These are phyloP conservation scores for Bombus vancouverensis DNA, from an alignment of 1,140 invertebrate species.

Conservation along the genomic window DNA sequence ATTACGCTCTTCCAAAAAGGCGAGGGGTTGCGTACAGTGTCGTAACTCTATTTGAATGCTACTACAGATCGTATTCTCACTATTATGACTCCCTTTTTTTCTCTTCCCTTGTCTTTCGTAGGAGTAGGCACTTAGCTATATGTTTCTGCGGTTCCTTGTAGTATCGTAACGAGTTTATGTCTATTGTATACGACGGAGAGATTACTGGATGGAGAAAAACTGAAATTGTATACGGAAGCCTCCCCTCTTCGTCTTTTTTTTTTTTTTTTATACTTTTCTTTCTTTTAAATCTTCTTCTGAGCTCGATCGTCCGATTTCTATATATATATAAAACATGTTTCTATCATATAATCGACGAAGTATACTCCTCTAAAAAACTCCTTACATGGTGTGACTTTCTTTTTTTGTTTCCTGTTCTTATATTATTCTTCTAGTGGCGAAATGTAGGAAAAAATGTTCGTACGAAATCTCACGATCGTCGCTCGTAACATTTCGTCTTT, in stretches of 20 bases:
- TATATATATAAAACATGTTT: background rate
- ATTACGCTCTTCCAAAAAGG: constrained; percentile 59
- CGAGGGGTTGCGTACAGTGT: constrained; percentile 47
- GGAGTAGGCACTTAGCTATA: constrained; percentile 80
- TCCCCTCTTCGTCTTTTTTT: constrained; percentile 28
- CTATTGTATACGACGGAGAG: constrained; percentile 56
- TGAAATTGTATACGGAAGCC: constrained; percentile 46
- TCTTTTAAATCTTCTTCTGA: background rate
- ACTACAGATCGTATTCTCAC: constrained; percentile 56
- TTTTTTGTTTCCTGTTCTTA: background rate
- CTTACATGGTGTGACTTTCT: background rate
- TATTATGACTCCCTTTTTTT: constrained; percentile 49
- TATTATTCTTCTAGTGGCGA: constrained; percentile 2
- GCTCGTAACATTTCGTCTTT: constrained; percentile 1
- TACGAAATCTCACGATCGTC: constrained; percentile 57
- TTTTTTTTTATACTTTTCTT: background rate
- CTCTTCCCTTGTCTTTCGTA: constrained; percentile 65
- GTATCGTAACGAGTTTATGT: constrained; percentile 49
- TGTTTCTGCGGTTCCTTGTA: constrained; percentile 73
- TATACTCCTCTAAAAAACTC: background rate
- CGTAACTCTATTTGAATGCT: constrained; percentile 36
- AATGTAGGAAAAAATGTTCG: constrained; percentile 27
- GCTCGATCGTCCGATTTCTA: constrained; percentile 26
- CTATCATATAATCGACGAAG: background rate
- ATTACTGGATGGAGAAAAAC: constrained; percentile 24